Percentiles rank a stretch among this genome's conserved stretches.
Conservation (phyloP, 2,888 invertebrate genomes). For the Patella depressa region DNA sequence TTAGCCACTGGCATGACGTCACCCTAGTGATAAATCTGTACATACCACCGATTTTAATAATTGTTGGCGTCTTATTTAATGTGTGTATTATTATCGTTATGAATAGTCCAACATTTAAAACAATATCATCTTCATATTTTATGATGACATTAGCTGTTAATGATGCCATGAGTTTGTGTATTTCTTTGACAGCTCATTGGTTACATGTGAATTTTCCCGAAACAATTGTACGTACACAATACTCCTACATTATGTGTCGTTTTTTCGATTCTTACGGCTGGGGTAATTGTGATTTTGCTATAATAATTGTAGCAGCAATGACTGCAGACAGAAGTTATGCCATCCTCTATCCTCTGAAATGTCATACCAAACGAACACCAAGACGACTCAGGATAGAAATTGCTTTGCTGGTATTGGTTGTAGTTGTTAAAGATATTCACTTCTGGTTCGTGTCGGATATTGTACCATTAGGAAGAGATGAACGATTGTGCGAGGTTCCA, state of each 20-base stretch:
- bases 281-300: constrained; percentile 55
- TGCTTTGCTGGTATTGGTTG: constrained; percentile 9
- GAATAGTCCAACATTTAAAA: constrained; percentile 53
- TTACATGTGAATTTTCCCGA: constrained; percentile 52
- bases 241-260: constrained; percentile 51
- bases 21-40: constrained; percentile 33
- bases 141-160: constrained; percentile 51
- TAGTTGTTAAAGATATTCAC: constrained; percentile 30
- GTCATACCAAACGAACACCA: constrained; percentile 37
- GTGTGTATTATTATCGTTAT: constrained; percentile 50
- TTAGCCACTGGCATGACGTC: too few species aligned
- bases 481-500: constrained; percentile 31
- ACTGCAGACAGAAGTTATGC: constrained; percentile 54
- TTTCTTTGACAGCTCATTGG: constrained; percentile 55
- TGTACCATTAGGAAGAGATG: constrained; percentile 21
- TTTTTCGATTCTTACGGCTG: constrained; percentile 59
- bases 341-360: constrained; percentile 49
- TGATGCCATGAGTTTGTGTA: constrained; percentile 44
- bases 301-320: constrained; percentile 53
- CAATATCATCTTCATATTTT: constrained; percentile 53
- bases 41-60: constrained; percentile 50
- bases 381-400: constrained; percentile 38
- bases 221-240: constrained; percentile 37
- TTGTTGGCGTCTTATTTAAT: constrained; percentile 50
- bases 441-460: constrained; percentile 33